Base-by-base conservation (phyloP, 2,797 vertebrate species). In the Psittacula derbiana region DNA sequence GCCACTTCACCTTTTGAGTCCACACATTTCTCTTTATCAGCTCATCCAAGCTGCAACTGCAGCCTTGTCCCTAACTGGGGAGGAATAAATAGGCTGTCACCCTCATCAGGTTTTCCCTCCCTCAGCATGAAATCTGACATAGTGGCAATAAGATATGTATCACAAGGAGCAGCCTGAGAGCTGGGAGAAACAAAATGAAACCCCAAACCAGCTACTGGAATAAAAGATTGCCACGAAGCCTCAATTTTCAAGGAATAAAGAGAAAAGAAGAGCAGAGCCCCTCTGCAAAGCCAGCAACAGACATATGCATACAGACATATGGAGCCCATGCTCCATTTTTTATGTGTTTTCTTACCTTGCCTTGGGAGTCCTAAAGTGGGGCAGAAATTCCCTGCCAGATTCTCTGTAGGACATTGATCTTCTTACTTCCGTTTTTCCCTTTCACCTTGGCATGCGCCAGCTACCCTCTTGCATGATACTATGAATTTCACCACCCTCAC, bases 71-170 rank as follows among this genome's bases (percentile, higher is more conserved):
- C 75, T 40, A 7, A 30, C 24, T 33, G 67, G 33, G 20, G 41
- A 60, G 30, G 40, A 82, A 28, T 18, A 72, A 70, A 70, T 18
- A 62, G 52, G 7, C 49, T n/a, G 11, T 38, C 55, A 18, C 33
- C 27, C 6, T 64, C 80, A 11, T 12, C 2, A 8, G 15, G 30
- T 21, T 40, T 19, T 44, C 71, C 67, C 15, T 46, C 24, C 41
- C 46, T 44, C 2, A 0, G 11, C 43, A 49, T 2, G 1, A 86
- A 86, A 43, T 5, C 44, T 3, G 0, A 6, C 0, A 1, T 6
- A 25, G 15, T 24, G 25, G 61, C 7, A 30, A 17, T n/a, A 30
- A 38, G 41, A 16, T 2, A 0, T 1, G 5, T 11, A 2, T 41
- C 31, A 40, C 16, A 64, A 44, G n/a, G 52, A 53, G 33, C 58